Conservation (phyloP, 2,797 vertebrate species). For the Ceryle rudis region DNA sequence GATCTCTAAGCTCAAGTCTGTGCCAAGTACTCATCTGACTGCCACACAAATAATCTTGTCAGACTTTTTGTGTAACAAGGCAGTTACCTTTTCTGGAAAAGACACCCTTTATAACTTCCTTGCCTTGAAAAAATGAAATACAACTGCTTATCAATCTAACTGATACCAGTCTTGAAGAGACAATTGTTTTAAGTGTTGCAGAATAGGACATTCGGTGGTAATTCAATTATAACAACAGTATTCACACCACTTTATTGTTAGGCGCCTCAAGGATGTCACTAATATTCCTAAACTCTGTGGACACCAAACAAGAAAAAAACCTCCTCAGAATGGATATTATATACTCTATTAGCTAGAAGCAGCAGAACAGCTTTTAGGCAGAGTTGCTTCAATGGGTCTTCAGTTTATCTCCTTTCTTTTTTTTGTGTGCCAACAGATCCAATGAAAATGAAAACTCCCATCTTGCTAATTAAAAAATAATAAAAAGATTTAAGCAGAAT, state of each 20-base stretch:
- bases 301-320: neutral
- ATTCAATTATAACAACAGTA: neutral
- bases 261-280: neutral
- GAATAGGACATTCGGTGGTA: neutral
- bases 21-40: neutral
- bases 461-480: neutral
- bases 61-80: neutral
- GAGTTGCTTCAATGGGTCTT: neutral
- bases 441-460: neutral
- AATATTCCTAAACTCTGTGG: neutral
- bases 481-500: neutral
- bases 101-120: neutral
- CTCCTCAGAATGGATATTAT: neutral
- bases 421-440: neutral
- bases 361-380: neutral
- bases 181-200: neutral
- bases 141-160: neutral
- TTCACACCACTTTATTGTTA: neutral
- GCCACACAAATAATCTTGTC: neutral
- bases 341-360: neutral
- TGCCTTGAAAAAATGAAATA: neutral
- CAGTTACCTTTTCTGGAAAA: neutral
- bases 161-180: neutral
- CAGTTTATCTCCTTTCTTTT: neutral
- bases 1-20: neutral